Percentiles rank a stretch among this genome's conserved stretches.
These are phyloP conservation scores for Apis laboriosa DNA, from an alignment of 1,140 invertebrate species.

Conservation along the genomic window DNA sequence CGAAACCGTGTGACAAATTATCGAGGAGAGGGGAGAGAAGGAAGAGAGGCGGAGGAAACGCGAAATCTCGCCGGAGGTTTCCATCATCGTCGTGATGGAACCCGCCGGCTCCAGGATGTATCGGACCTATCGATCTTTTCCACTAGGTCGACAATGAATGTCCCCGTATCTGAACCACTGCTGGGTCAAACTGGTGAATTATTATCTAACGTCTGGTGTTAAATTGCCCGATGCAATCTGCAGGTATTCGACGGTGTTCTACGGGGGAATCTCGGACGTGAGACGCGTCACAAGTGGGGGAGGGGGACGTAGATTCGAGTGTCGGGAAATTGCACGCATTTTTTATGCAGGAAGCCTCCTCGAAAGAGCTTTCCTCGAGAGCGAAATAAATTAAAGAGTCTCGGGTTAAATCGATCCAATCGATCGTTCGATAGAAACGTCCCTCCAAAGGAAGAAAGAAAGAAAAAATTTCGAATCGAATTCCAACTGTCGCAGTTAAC, in stretches of 20 bases:
- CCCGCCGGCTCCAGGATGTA: not conserved
- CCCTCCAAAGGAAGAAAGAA: no score
- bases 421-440: no score
- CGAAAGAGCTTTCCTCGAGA: no score
- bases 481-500: no score
- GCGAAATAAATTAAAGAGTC: no score
- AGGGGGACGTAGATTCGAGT: not conserved
- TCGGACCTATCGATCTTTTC: constrained; percentile 20
- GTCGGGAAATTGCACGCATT: not conserved
- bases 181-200: constrained; percentile 13
- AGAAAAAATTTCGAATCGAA: no score
- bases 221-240: not conserved
- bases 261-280: not conserved
- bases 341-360: no score
- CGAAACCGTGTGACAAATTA: constrained; percentile 8
- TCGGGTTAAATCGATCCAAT: no score
- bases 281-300: not conserved
- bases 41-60: not conserved
- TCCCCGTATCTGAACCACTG: not conserved
- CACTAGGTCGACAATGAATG: constrained; percentile 1
- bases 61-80: not conserved
- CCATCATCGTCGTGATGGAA: constrained; percentile 18
- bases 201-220: not conserved
- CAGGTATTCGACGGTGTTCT: not conserved
- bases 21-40: not conserved